These are phyloP conservation scores for Sebastes trivittatus DNA, from an alignment of 2,797 vertebrate genomes.

Conservation along the genomic window DNA sequence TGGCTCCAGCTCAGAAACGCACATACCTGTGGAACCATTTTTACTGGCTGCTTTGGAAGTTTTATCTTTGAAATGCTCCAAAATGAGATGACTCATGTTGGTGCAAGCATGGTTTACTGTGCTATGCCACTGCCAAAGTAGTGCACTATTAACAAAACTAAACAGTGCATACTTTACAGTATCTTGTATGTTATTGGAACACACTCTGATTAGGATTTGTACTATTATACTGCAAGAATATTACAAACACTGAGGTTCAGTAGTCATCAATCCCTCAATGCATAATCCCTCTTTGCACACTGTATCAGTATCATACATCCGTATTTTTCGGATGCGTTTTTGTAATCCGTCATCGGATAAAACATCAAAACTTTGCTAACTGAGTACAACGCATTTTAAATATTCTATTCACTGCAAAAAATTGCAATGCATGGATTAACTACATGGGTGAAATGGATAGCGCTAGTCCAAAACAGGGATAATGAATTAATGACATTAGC, in stretches of 20 bases:
- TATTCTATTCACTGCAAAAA: too few relatives aligned
- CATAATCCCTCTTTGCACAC: background rate
- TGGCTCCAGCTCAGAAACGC: background rate
- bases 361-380: too few relatives aligned
- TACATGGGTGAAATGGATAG: too few relatives aligned
- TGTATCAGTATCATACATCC: too few relatives aligned
- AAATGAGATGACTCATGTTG: background rate
- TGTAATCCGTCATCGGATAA: too few relatives aligned
- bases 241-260: background rate
- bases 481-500: too few relatives aligned
- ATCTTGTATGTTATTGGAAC: background rate
- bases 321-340: too few relatives aligned
- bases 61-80: background rate
- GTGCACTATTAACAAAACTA: background rate
- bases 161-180: background rate
- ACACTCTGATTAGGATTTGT: background rate
- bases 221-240: background rate
- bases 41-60: background rate
- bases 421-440: fast-evolving
- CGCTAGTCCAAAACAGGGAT: too few relatives aligned
- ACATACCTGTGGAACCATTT: background rate
- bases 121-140: background rate
- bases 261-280: background rate
- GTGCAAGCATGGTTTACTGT: background rate
- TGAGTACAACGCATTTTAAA: too few relatives aligned